Evolutionary conservation across 2,113 vertebrate species (phyloP).

Genomic region (Oncorhynchus mykiss): DNA sequence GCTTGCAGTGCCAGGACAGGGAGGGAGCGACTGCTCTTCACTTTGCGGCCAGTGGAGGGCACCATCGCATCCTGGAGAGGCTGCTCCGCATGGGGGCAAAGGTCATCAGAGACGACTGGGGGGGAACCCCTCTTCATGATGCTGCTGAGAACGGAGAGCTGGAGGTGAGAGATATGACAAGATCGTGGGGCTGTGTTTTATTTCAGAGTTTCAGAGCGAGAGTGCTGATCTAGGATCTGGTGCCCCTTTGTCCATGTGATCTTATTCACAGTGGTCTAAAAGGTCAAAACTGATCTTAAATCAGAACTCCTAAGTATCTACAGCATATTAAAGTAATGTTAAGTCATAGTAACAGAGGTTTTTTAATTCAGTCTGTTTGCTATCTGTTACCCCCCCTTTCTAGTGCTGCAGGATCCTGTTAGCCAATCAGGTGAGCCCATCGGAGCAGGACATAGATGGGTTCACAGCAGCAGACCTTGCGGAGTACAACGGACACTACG

Average conservation of each 20-base stretch:
- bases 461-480: constrained; percentile 80
- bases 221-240: neutral
- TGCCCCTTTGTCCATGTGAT: neutral
- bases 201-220: no score
- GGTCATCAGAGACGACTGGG: constrained; percentile 78
- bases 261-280: neutral
- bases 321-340: no score
- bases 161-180: constrained; percentile 66
- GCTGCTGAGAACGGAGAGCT: constrained; percentile 83
- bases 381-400: neutral
- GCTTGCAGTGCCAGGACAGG: constrained; percentile 70
- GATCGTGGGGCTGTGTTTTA: no score
- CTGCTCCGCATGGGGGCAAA: constrained; percentile 77
- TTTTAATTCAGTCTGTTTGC: neutral
- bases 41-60: constrained; percentile 84
- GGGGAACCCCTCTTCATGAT: constrained; percentile 84
- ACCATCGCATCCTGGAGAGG: constrained; percentile 75
- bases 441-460: constrained; percentile 75
- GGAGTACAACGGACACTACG: constrained; percentile 78
- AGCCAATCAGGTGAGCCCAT: constrained; percentile 65
- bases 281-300: no score
- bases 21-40: constrained; percentile 84
- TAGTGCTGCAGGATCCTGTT: constrained; percentile 83
- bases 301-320: no score
- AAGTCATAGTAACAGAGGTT: neutral